Conservation (phyloP, 2,888 invertebrate species). For the Ophioninae sp. region DNA sequence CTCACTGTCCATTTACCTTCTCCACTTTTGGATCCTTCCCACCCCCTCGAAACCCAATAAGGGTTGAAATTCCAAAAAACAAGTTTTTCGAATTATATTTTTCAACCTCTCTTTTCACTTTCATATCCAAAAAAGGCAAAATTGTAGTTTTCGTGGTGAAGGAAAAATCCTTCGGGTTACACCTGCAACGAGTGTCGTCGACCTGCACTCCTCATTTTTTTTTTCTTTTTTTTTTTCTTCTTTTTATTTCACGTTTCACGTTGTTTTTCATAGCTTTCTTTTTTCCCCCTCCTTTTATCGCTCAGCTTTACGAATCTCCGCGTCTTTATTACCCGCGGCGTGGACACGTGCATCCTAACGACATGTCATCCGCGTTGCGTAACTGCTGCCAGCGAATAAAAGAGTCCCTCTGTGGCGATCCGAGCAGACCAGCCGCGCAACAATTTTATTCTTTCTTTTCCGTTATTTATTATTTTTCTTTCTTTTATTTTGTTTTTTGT, state of each 20-base stretch:
- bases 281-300: constrained; percentile 8
- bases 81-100: too few relatives aligned
- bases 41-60: too few relatives aligned
- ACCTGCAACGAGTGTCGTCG: neutral
- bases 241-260: constrained; percentile 64
- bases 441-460: neutral
- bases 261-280: neutral
- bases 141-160: too few relatives aligned
- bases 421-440: neutral
- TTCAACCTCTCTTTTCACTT: too few relatives aligned
- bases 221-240: constrained; percentile 77
- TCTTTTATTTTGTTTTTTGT: too few relatives aligned
- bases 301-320: constrained; percentile 22
- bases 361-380: constrained; percentile 39
- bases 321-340: constrained; percentile 31
- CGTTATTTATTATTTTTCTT: too few relatives aligned
- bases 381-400: constrained; percentile 47
- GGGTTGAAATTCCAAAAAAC: too few relatives aligned
- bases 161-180: too few relatives aligned
- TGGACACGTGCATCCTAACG: constrained; percentile 4
- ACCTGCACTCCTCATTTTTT: constrained; percentile 50
- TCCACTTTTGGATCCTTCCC: constrained; percentile 70
- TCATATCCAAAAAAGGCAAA: too few relatives aligned
- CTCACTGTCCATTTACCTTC: constrained; percentile 70
- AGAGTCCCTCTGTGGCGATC: constrained; percentile 17